A percentile compares a stretch with the other conserved stretches of the same genome.
These are phyloP conservation scores for Eunapius fragilis DNA, from an alignment of 37 sponge, comb jelly and placozoan species.

Conservation along the genomic window DNA sequence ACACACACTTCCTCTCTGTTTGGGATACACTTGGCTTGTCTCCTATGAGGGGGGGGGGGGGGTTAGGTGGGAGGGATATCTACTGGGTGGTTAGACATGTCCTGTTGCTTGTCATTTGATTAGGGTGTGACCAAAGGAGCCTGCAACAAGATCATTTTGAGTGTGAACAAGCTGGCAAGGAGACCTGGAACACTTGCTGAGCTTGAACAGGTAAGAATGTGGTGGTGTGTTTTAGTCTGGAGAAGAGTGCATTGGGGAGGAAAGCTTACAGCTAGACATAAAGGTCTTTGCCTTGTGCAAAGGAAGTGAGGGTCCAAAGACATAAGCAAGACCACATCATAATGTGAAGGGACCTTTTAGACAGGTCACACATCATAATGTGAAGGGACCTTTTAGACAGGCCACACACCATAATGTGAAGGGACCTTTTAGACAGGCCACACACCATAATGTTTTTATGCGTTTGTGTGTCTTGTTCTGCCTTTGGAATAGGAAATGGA, in stretches of 20 bases:
- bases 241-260: not conserved
- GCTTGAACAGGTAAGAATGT: constrained; percentile 79
- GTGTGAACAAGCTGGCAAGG: constrained; percentile 66
- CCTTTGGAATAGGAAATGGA: constrained; percentile 53
- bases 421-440: too few species aligned
- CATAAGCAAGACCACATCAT: too few species aligned
- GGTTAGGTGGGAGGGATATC: not conserved
- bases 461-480: not conserved
- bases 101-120: not conserved
- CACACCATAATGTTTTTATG: too few species aligned
- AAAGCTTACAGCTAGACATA: too few species aligned
- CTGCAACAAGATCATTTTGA: constrained; percentile 79
- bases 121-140: constrained; percentile 93
- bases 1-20: not conserved
- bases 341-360: too few species aligned
- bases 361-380: too few species aligned
- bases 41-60: not conserved
- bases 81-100: not conserved
- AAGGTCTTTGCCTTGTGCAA: too few species aligned
- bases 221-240: not conserved
- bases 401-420: too few species aligned
- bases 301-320: not conserved
- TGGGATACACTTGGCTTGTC: not conserved
- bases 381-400: too few species aligned
- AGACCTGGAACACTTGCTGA: constrained; percentile 60